Percentiles rank a stretch among this genome's conserved stretches.
Conservation (phyloP, 35 echinoderm and acorn worm genomes). For the Heliocidaris tuberculata region DNA sequence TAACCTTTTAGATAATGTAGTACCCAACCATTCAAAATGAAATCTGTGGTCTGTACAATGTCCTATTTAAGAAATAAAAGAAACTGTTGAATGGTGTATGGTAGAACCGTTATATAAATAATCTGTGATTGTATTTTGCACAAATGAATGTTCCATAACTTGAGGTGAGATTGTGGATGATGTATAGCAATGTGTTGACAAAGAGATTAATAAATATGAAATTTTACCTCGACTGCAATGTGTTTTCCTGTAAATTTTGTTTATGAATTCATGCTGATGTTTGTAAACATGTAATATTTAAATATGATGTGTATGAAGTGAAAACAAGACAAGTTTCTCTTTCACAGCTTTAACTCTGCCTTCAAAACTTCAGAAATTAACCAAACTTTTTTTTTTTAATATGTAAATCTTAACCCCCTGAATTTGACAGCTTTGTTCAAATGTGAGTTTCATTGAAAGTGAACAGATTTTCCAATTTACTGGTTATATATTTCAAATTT, state of each 20-base stretch:
- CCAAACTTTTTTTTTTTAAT: no score
- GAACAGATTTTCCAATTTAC: no score
- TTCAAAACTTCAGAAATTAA: no score
- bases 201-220: not conserved
- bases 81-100: not conserved
- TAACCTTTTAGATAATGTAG: not conserved
- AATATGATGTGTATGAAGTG: no score
- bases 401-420: no score
- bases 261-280: not conserved
- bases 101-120: not conserved
- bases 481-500: no score
- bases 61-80: not conserved
- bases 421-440: no score
- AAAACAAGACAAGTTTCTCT: no score
- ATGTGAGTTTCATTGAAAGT: no score
- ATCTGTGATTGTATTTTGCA: slow-evolving; percentile 1
- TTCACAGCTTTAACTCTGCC: no score
- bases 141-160: not conserved
- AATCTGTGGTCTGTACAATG: not conserved
- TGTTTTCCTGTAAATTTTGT: not conserved
- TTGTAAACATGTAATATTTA: no score
- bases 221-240: not conserved
- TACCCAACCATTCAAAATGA: not conserved
- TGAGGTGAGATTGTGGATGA: not conserved
- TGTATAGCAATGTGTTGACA: not conserved